phyloP scores from a whole-genome alignment of 2,888 invertebrate genomes.

The Schrankia costaestrigalis region DNA sequence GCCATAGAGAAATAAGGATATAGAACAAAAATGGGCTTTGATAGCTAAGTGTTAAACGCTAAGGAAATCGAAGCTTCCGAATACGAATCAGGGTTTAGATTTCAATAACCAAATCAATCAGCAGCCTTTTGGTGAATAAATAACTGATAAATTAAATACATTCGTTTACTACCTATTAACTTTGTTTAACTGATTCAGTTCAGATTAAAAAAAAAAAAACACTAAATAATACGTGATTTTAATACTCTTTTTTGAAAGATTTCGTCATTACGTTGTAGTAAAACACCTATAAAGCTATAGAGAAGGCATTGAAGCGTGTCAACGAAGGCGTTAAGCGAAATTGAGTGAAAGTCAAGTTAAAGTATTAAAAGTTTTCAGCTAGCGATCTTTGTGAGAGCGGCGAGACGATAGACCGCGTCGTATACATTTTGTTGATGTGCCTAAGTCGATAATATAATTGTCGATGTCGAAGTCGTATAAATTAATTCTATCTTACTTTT shows the following conservation, averaged over 20 bases:
- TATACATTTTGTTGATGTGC: conserved; percentile 30
- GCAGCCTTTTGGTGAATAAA: too few species aligned
- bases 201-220: too few species aligned
- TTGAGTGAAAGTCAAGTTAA: conserved; percentile 79
- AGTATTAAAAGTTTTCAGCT: conserved; percentile 80
- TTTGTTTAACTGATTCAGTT: too few species aligned
- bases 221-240: neutral
- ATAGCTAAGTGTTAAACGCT: too few species aligned
- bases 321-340: conserved; percentile 73
- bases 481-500: too few species aligned
- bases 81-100: too few species aligned
- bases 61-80: too few species aligned
- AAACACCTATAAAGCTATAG: conserved; percentile 64
- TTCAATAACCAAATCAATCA: too few species aligned
- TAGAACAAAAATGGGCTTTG: too few species aligned
- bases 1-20: too few species aligned
- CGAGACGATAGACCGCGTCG: conserved; percentile 44
- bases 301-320: conserved; percentile 61
- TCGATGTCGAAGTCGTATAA: conserved; percentile 22
- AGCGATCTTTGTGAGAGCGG: conserved; percentile 64
- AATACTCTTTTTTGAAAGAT: conserved; percentile 29
- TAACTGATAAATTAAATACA: too few species aligned
- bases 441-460: neutral
- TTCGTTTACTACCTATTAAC: too few species aligned
- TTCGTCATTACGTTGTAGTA: conserved; percentile 33